These are phyloP conservation scores for Austrofundulus limnaeus DNA, from an alignment of 2,113 vertebrate genomes.

Conservation along the genomic window DNA sequence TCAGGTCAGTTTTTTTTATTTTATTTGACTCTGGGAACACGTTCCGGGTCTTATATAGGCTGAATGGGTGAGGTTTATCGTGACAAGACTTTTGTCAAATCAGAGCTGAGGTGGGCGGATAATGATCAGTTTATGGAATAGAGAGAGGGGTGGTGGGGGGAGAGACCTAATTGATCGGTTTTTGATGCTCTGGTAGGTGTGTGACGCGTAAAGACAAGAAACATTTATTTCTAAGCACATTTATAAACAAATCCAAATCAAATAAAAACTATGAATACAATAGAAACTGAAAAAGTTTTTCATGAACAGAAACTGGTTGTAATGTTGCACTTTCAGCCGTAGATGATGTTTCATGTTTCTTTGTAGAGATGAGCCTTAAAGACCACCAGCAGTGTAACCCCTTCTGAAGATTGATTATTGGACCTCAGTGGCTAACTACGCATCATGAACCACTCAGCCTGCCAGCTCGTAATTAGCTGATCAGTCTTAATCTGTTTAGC, in stretches of 20 bases:
- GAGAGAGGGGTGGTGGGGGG: not conserved
- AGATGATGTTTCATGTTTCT: not conserved
- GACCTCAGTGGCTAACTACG: constrained; percentile 17
- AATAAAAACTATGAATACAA: too few relatives aligned
- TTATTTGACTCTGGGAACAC: constrained; percentile 47
- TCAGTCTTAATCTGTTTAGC: constrained; percentile 11
- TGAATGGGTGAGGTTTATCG: constrained; percentile 42
- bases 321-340: too few relatives aligned
- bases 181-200: constrained; percentile 26
- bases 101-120: constrained; percentile 60
- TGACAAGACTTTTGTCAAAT: constrained; percentile 70
- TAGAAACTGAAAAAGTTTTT: too few relatives aligned
- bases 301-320: too few relatives aligned
- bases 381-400: constrained; percentile 12
- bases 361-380: constrained; percentile 21
- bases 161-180: constrained; percentile 50
- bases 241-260: too few relatives aligned
- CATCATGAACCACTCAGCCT: constrained; percentile 11
- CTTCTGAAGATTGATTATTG: constrained; percentile 32
- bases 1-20: constrained; percentile 21
- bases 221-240: not conserved
- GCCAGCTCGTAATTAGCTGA: constrained; percentile 18
- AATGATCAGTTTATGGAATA: constrained; percentile 54
- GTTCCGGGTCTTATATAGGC: constrained; percentile 73
- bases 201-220: constrained; percentile 33